Evolutionary conservation across 92 coral and sea anemone genomes (phyloP).

Genomic region (Actinostola sp.): DNA sequence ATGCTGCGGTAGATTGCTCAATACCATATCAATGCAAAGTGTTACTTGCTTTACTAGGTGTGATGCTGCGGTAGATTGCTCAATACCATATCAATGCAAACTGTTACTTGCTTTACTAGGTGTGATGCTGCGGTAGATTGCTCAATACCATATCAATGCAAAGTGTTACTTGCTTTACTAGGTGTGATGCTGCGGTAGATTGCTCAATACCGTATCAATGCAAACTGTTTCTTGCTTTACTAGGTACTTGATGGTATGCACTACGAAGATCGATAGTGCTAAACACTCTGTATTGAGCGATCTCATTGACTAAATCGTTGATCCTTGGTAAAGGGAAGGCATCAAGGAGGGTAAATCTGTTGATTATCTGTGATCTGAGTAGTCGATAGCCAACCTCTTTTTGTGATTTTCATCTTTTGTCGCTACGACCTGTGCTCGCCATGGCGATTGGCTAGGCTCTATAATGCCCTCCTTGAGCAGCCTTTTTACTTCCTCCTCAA

Average conservation of each 20-base stretch:
- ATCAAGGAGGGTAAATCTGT: slow-evolving; percentile 56
- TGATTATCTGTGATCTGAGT: slow-evolving; percentile 65
- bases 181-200: too few relatives aligned
- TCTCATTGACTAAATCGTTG: slow-evolving; percentile 58
- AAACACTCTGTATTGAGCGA: slow-evolving; percentile 44
- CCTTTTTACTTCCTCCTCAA: slow-evolving; percentile 47
- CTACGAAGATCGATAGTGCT: slow-evolving; percentile 57
- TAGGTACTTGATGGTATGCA: slow-evolving; percentile 59
- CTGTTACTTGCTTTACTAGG: too few relatives aligned
- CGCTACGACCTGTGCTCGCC: slow-evolving; percentile 57
- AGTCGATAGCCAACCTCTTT: slow-evolving; percentile 62
- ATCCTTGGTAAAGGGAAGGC: slow-evolving; percentile 68
- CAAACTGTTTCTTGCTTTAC: too few relatives aligned
- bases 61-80: too few relatives aligned
- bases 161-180: too few relatives aligned
- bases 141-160: too few relatives aligned
- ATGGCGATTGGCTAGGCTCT: slow-evolving; percentile 61
- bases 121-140: too few relatives aligned
- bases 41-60: too few relatives aligned
- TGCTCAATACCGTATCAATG: too few relatives aligned
- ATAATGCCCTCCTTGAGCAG: slow-evolving; percentile 54
- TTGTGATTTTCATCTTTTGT: slow-evolving; percentile 60
- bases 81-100: too few relatives aligned
- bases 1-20: too few relatives aligned
- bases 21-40: too few relatives aligned